Evolutionary conservation across 1,140 invertebrate genomes (phyloP).

Genomic region (Stenopsyche tienmushanensis): DNA sequence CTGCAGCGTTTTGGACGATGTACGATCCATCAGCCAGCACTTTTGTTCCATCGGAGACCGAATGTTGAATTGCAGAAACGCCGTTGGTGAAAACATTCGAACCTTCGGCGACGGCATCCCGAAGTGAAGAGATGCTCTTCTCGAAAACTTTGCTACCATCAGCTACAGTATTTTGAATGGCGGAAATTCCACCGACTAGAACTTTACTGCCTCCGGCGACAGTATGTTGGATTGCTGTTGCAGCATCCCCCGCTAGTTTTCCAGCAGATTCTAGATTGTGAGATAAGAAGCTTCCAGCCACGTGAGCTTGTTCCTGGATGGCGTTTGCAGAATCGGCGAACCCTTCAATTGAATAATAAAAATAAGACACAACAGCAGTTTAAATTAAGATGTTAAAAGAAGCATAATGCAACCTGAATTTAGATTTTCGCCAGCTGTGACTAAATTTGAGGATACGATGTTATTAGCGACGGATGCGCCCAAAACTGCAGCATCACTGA

Average conservation of each 20-base stretch:
- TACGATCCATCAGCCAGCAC: too few species aligned
- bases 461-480: slow-evolving; percentile 18
- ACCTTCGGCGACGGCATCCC: too few species aligned
- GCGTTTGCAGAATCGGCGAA: slow-evolving; percentile 3
- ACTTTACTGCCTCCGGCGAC: slow-evolving; percentile 4
- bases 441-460: slow-evolving; percentile 21
- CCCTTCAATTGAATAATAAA: neutral
- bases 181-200: neutral
- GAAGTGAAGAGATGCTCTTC: too few species aligned
- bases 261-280: slow-evolving; percentile 18
- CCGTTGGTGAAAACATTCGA: too few species aligned
- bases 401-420: slow-evolving; percentile 5
- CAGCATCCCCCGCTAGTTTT: slow-evolving; percentile 18
- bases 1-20: neutral
- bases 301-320: slow-evolving; percentile 7
- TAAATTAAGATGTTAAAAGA: neutral
- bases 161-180: too few species aligned
- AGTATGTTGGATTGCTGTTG: neutral
- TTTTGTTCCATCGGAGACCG: too few species aligned
- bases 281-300: slow-evolving; percentile 9
- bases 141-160: too few species aligned
- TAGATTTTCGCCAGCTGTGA: slow-evolving; percentile 9
- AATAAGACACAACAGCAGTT: neutral
- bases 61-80: too few species aligned
- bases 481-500: slow-evolving; percentile 22